Evolutionary conservation across 2,888 invertebrate genomes (phyloP).

Genomic region (Drosophila koepferae): DNA sequence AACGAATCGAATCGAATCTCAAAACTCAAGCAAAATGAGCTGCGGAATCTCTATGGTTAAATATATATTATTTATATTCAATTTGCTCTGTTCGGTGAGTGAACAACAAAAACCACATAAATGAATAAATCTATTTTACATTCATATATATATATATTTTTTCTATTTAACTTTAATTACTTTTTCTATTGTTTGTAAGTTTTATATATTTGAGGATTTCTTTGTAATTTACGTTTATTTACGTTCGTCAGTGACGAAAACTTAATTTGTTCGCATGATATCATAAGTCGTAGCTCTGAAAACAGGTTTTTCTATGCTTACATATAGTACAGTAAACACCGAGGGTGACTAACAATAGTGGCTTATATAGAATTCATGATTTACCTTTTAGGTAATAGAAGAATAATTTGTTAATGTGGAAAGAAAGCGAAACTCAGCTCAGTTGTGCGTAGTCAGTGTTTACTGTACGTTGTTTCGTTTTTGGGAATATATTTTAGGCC

Average conservation of each 20-base stretch:
- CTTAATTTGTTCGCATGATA: slow-evolving; percentile 47
- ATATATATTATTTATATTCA: slow-evolving; percentile 93
- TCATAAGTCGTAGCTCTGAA: slow-evolving; percentile 45
- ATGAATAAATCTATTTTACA: background rate
- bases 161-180: background rate
- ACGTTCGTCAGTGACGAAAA: slow-evolving; percentile 21
- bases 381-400: background rate
- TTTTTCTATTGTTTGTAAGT: background rate
- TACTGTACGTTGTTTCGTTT: slow-evolving; percentile 33
- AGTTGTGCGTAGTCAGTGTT: slow-evolving; percentile 1
- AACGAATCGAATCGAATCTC: slow-evolving; percentile 47
- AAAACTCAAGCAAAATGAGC: slow-evolving; percentile 86
- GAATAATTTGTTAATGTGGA: background rate
- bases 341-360: background rate
- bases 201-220: slow-evolving; percentile 16
- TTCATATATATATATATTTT: background rate
- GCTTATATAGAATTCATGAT: background rate
- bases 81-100: slow-evolving; percentile 92
- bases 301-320: slow-evolving; percentile 57
- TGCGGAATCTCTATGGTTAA: slow-evolving; percentile 92
- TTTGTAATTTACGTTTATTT: slow-evolving; percentile 8
- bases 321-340: slow-evolving; percentile 18
- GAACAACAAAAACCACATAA: background rate
- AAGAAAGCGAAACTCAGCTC: background rate
- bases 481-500: slow-evolving; percentile 15